phyloP scores from a whole-genome alignment of 2,797 vertebrate species.

The Pampus argenteus region DNA sequence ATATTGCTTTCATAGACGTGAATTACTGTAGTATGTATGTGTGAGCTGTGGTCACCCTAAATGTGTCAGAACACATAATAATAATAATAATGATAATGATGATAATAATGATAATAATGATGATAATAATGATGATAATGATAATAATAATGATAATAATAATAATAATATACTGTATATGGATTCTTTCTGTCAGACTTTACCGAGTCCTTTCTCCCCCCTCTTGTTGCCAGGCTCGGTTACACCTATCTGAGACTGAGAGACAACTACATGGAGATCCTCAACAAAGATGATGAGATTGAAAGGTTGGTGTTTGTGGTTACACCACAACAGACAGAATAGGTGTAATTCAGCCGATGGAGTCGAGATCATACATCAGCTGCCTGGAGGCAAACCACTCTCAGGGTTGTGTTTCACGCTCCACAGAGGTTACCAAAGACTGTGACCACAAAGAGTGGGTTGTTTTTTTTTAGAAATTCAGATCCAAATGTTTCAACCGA shows the following conservation, averaged over 20 bases:
- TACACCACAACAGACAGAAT: constrained; percentile 27
- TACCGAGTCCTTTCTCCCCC: constrained; percentile 1
- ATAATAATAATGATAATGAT: too few species aligned
- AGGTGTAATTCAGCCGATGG: constrained; percentile 31
- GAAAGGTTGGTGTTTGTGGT: constrained; percentile 87
- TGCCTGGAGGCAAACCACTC: constrained; percentile 27
- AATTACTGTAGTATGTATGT: neutral
- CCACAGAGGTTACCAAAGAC: constrained; percentile 15
- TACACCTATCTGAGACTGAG: constrained; percentile 95
- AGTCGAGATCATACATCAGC: constrained; percentile 25
- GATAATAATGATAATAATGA: too few species aligned
- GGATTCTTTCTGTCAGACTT: constrained; percentile 5
- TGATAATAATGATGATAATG: too few species aligned
- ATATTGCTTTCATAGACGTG: constrained; percentile 25
- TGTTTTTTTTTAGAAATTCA: constrained; percentile 38
- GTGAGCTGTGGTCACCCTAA: constrained; percentile 23
- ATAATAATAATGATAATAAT: too few species aligned
- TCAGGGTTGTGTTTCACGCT: constrained; percentile 44
- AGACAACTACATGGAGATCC: constrained; percentile 96
- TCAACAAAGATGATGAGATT: constrained; percentile 93
- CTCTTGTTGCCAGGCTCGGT: constrained; percentile 87
- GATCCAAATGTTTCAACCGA: constrained; percentile 42
- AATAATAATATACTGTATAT: too few species aligned
- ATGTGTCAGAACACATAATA: constrained; percentile 21
- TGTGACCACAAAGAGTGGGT: constrained; percentile 16